Evolutionary conservation across 2,797 vertebrate species (phyloP).

Genomic region (Novumbra hubbsi): DNA sequence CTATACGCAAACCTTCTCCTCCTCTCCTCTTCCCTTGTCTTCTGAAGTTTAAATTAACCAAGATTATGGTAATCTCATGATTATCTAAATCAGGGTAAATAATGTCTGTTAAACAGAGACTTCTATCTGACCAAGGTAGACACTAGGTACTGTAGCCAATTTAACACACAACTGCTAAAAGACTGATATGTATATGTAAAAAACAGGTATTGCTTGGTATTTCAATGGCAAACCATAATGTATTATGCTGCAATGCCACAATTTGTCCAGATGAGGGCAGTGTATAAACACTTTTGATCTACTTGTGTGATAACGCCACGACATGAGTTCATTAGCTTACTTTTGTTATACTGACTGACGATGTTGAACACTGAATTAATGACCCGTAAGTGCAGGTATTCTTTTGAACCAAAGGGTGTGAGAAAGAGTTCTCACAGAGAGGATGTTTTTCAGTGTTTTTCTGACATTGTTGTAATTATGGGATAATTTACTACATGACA

Average conservation of each 20-base stretch:
- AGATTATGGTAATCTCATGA: slow-evolving; percentile 27
- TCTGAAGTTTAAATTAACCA: not conserved
- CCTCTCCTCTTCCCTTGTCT: not conserved
- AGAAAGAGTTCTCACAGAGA: no score
- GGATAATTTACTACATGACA: no score
- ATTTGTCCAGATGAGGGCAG: slow-evolving; percentile 63
- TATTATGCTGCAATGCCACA: slow-evolving; percentile 24
- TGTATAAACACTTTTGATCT: slow-evolving; percentile 39
- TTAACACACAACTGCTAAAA: not conserved
- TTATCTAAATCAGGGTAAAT: not conserved
- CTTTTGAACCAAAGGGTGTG: no score
- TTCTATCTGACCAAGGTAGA: not conserved
- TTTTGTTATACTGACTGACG: not conserved
- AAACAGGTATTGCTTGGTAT: not conserved
- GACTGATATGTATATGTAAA: no score
- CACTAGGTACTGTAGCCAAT: not conserved
- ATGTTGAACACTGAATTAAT: not conserved
- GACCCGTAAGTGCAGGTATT: not conserved
- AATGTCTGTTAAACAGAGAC: not conserved
- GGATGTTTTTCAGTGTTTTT: no score
- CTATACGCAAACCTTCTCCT: no score
- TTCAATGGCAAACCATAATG: not conserved
- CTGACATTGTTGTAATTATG: no score
- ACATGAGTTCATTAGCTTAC: not conserved
- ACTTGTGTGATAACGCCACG: not conserved